Conservation (phyloP, 2,888 invertebrate genomes). For the Nemoura dubitans region DNA sequence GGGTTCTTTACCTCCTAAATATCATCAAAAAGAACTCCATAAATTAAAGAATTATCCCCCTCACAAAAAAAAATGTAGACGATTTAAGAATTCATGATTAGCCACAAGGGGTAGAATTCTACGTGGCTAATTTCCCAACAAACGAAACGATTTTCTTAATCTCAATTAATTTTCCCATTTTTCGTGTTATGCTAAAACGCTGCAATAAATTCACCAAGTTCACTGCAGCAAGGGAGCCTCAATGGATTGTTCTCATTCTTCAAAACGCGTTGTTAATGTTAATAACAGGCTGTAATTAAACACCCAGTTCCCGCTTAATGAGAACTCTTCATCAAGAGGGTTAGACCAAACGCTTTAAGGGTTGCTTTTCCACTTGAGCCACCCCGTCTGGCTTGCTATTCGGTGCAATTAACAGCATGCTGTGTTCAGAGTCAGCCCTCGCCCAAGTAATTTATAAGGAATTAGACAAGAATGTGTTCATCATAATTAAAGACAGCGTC, state of each 20-base stretch:
- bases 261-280: background rate
- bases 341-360: background rate
- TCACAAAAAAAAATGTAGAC: background rate
- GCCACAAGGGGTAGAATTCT: background rate
- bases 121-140: background rate
- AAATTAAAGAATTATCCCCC: background rate
- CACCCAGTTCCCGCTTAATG: background rate
- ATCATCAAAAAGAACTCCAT: background rate
- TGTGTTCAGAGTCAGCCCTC: background rate
- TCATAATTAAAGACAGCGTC: slow-evolving; percentile 7
- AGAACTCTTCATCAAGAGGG: slow-evolving; percentile 5
- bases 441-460: background rate
- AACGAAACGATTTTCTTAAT: background rate
- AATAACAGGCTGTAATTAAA: background rate
- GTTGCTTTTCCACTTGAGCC: background rate
- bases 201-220: background rate
- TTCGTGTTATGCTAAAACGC: background rate
- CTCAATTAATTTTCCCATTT: background rate
- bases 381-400: background rate
- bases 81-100: background rate
- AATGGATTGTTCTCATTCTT: background rate
- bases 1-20: no score
- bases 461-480: background rate
- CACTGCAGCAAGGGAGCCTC: background rate
- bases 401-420: background rate